Evolutionary conservation across 2,888 invertebrate species (phyloP).

Genomic region (Leuctra nigra): DNA sequence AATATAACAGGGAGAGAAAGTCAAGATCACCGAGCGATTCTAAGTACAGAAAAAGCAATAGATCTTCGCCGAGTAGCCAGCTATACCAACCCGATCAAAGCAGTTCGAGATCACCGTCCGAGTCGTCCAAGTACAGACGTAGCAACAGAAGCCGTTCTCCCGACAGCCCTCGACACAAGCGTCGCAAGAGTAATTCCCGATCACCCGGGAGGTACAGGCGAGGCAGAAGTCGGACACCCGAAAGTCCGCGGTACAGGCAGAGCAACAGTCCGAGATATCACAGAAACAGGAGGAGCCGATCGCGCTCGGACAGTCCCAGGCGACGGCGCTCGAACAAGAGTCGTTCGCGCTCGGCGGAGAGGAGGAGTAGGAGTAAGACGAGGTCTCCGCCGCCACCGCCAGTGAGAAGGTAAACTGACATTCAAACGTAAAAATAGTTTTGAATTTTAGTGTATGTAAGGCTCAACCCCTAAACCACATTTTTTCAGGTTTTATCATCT

Average conservation of each 20-base stretch:
- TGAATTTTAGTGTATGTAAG: no score
- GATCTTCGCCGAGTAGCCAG: no score
- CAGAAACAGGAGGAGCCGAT: conserved; percentile 19
- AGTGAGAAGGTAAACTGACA: conserved; percentile 24
- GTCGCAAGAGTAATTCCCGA: neutral
- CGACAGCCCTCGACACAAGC: neutral
- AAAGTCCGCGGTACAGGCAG: neutral
- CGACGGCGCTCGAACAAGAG: conserved; percentile 28
- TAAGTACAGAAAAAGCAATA: no score
- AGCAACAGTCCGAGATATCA: conserved; percentile 11
- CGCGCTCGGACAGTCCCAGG: conserved; percentile 19
- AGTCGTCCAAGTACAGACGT: neutral
- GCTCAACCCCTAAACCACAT: no score
- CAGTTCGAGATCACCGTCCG: neutral
- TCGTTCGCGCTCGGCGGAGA: conserved; percentile 1
- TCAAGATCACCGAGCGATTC: no score
- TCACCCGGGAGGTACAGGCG: neutral
- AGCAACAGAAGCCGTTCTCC: neutral
- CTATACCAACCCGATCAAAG: neutral
- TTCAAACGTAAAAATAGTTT: neutral
- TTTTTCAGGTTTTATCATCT: no score
- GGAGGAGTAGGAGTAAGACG: neutral
- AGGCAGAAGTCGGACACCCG: no score
- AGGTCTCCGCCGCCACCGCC: conserved; percentile 31
- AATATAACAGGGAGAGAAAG: no score